phyloP scores from a whole-genome alignment of 1,140 invertebrate species.

The Monochamus saltuarius region DNA sequence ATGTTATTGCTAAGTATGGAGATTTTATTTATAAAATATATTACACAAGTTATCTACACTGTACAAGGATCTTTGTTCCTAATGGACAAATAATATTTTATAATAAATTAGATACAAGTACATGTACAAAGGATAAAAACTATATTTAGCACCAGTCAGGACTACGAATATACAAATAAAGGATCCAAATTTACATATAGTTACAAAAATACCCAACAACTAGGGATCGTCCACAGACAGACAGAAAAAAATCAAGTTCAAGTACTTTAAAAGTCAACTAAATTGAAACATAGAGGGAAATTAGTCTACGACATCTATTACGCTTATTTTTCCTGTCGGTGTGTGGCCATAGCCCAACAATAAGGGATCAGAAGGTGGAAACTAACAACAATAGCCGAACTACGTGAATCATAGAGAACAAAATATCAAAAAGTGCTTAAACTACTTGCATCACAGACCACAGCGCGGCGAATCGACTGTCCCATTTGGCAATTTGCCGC shows the following conservation, averaged over 20 bases:
- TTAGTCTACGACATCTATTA: not conserved
- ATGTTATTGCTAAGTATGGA: conserved; percentile 47
- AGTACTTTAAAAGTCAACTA: not conserved
- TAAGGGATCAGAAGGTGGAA: conserved; percentile 1
- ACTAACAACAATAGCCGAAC: conserved; percentile 33
- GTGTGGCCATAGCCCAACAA: too few species aligned
- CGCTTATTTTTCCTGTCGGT: not conserved
- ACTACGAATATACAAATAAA: conserved; percentile 47
- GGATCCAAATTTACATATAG: conserved; percentile 39
- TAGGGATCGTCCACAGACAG: not conserved
- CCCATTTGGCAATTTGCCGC: conserved; percentile 36
- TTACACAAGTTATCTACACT: conserved; percentile 55
- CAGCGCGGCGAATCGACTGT: conserved; percentile 29
- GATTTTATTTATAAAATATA: conserved; percentile 54
- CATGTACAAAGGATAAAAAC: conserved; percentile 42
- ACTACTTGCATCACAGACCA: conserved; percentile 51
- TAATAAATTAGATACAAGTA: conserved; percentile 45
- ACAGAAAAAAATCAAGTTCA: not conserved
- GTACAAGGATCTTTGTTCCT: conserved; percentile 47
- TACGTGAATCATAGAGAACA: conserved; percentile 26
- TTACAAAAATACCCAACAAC: conserved; percentile 36
- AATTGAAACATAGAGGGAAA: conserved; percentile 7
- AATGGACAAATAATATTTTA: conserved; percentile 32
- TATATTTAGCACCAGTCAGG: conserved; percentile 51
- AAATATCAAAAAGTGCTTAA: conserved; percentile 41